Base-by-base conservation (phyloP, 2,113 vertebrate species). In the Centrocercus urophasianus region DNA sequence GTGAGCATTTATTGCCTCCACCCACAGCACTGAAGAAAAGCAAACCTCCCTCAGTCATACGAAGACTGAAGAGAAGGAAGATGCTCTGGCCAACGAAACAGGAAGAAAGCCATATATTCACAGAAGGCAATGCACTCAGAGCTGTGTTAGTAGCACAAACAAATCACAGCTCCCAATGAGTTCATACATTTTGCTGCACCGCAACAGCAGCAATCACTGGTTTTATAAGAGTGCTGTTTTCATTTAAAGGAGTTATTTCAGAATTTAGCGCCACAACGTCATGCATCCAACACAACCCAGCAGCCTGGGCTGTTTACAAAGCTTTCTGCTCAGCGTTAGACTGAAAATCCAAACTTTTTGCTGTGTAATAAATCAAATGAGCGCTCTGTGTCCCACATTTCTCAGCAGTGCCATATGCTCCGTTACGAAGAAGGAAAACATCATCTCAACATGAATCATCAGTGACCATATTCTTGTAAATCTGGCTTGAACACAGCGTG, bases 381-480 rank as follows among this genome's bases (percentile, higher is more conserved):
- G 79, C 4, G 60, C 70, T 93, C 88, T 63, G 67, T n/a, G 1
- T 91, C 94, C 91, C 88, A 56, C 88, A 78, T 76, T 93, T 93
- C 96, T 93, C 82, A 89, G 88, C 25, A 5, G 88, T 25, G 65
- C 90, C 95, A 94, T 69, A 90, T 86, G 96, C 69, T 96, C 80
- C 83, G 91, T 79, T 96, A 92, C 56, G 88, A 87, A 91, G 92
- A 93, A 97, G 95, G 88, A 96, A 95, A 93, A 97, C 93, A 96
- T 89, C 84, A 94, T 94, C 94, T 94, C 91, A 74, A 85, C 81
- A 60, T 97, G 98, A 97, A 95, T 98, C 97, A 97, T 90, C 95
- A 79, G 76, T 96, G 95, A 97, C 95, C 97, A 94, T 89, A 90
- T 86, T 92, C 79, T 94, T 95, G 93, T 93, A 97, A 97, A 94